Base-by-base conservation (phyloP, 1,140 invertebrate species). In the Cydia amplana region DNA sequence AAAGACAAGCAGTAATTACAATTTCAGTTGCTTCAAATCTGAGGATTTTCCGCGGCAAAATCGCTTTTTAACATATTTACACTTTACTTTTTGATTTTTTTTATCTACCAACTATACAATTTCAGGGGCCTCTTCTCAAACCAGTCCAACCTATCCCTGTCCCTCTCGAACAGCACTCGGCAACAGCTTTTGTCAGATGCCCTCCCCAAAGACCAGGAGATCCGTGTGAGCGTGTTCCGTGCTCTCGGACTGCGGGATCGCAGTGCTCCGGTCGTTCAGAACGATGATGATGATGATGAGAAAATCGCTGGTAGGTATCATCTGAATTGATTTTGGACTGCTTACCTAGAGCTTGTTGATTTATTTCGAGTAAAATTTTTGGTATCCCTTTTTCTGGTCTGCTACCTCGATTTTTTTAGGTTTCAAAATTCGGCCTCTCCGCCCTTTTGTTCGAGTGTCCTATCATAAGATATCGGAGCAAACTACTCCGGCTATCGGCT, bases 231-330 rank as follows among this genome's bases (percentile, higher is more conserved):
- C 3, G 81, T 90, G 0, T 25, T 86, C 4, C 81, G 85, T 81
- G 91, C 89, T 23, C 86, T 85, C 43, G 91, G 91, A 77, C 77
- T 92, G n/a, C 79, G 82, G 7, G 85, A 91, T 18, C 82, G 89
- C 60, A 84, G 76, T 49, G 4, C 78, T 0, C 65, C 64, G 28
- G 43, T 85, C 16, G 73, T 78, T 6, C 85, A 89, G 12, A 81
- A 83, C 10, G 74, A 83, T 14, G 80, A 85, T 63, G 80, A 85
- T 63, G 80, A 83, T 6, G 77, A 82, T 32, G 83, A 83, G 7
- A 77, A 79, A 72, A 87, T 92, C 70, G 89, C 88, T 55, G 91
- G 89, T 88, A 80, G 74, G n/a, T 14, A 67, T 51, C 16, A 16
- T 40, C 46, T 51, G 49, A 7, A 6, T 51, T 51, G 16, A 16